These are phyloP conservation scores for Sebastes minor DNA, from an alignment of 2,797 vertebrate species.

Conservation along the genomic window DNA sequence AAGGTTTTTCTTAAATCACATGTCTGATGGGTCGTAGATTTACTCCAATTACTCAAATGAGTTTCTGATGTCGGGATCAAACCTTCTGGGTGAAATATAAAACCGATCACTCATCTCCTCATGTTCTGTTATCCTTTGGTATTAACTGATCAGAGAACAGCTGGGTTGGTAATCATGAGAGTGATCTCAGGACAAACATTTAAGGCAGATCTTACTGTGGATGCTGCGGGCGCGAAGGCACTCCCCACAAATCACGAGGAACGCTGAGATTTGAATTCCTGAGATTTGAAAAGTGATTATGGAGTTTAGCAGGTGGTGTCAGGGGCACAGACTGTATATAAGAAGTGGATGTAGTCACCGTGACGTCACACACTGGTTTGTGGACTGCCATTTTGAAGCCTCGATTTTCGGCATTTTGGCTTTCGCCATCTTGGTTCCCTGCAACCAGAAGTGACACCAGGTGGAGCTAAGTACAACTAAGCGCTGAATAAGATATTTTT, in stretches of 20 bases:
- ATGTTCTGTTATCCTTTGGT: neutral
- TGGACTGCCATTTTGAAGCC: no score
- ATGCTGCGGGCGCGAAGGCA: neutral
- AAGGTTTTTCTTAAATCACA: fast-evolving
- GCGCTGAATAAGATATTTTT: no score
- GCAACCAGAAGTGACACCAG: no score
- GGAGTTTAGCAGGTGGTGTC: neutral
- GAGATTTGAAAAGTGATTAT: neutral
- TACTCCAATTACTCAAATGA: neutral
- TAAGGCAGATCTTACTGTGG: neutral
- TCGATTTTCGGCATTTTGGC: fast-evolving
- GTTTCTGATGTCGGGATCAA: neutral
- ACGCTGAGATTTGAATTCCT: neutral
- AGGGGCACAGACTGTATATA: no score
- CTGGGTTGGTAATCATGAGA: neutral
- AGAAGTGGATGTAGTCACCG: no score
- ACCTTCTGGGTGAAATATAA: neutral
- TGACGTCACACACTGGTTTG: no score
- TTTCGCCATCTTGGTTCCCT: fast-evolving
- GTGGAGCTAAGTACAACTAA: no score
- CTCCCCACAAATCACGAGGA: neutral
- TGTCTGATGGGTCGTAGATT: neutral
- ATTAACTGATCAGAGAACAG: neutral
- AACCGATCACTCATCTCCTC: neutral
- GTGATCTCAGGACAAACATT: neutral